Percentiles rank a stretch among this genome's conserved stretches.
These are phyloP conservation scores for Hycleus phaleratus DNA, from an alignment of 1,140 invertebrate species.

Conservation along the genomic window DNA sequence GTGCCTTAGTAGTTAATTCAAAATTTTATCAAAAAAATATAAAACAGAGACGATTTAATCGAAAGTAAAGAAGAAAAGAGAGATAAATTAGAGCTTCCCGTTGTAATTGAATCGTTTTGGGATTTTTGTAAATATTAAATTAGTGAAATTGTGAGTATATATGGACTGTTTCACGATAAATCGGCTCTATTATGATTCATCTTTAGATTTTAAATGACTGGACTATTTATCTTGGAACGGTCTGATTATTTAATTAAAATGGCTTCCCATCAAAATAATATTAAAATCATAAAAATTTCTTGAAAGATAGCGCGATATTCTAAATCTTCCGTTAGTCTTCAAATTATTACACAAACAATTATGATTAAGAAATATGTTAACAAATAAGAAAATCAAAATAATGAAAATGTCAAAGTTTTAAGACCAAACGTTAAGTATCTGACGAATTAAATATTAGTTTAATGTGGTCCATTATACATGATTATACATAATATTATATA, in stretches of 20 bases:
- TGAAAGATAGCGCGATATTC: constrained; percentile 32
- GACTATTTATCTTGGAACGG: neutral
- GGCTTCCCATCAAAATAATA: neutral
- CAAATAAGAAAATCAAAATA: neutral
- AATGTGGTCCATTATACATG: constrained; percentile 21
- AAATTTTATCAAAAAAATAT: constrained; percentile 29
- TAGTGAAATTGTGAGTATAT: constrained; percentile 17
- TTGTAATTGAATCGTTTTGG: constrained; percentile 11
- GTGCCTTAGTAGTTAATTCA: constrained; percentile 38
- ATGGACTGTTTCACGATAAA: too few relatives aligned
- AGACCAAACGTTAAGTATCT: neutral
- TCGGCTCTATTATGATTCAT: too few relatives aligned
- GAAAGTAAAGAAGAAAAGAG: constrained; percentile 10
- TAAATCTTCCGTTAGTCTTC: constrained; percentile 35
- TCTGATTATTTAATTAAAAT: neutral
- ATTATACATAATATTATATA: neutral
- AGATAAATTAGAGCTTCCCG: constrained; percentile 32
- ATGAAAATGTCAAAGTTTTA: neutral
- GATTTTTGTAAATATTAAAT: constrained; percentile 20
- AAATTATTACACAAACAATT: constrained; percentile 2
- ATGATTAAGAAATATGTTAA: neutral
- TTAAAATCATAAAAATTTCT: constrained; percentile 3
- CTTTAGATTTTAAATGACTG: neutral
- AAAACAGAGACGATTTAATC: neutral
- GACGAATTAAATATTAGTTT: constrained; percentile 15